Evolutionary conservation across 2,113 vertebrate species (phyloP).

Genomic region (Scalopus aquaticus): DNA sequence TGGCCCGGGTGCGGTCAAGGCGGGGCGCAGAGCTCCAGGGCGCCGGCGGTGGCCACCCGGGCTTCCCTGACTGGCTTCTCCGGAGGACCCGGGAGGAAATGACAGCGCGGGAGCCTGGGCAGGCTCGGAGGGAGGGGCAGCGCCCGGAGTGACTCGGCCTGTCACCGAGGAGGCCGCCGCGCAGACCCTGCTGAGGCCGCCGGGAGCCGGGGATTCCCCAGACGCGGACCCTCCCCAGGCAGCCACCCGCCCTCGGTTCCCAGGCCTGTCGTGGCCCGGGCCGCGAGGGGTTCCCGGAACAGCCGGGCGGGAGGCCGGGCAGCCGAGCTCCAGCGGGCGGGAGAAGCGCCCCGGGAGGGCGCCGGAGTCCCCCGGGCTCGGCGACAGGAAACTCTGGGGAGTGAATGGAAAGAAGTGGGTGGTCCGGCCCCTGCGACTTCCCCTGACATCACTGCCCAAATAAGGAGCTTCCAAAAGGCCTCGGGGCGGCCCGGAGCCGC

Average conservation of each 20-base stretch:
- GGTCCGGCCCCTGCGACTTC: conserved; percentile 88
- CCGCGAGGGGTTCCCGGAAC: neutral
- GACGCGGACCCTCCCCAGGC: neutral
- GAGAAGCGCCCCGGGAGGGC: conserved; percentile 55
- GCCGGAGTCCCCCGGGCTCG: conserved; percentile 66
- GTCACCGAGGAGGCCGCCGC: conserved; percentile 52
- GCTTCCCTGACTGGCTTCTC: conserved; percentile 69
- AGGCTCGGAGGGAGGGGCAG: conserved; percentile 64
- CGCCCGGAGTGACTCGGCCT: conserved; percentile 70
- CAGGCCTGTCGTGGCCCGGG: neutral
- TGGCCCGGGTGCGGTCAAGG: neutral
- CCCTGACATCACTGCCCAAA: conserved; percentile 95
- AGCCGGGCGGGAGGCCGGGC: conserved; percentile 46
- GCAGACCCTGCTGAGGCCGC: conserved; percentile 54
- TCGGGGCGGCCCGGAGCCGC: conserved; percentile 81
- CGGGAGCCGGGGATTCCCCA: conserved; percentile 69
- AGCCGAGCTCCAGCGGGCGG: neutral
- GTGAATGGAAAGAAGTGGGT: conserved; percentile 88
- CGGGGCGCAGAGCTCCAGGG: neutral
- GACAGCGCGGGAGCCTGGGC: conserved; percentile 64
- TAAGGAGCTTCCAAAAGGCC: conserved; percentile 90
- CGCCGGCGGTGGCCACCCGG: conserved; percentile 19
- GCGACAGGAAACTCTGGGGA: conserved; percentile 86
- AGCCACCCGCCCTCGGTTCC: neutral
- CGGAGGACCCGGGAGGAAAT: conserved; percentile 67